A percentile compares a stretch with the other conserved stretches of the same genome.
These are phyloP conservation scores for Eidolon helvum DNA, from an alignment of 2,113 vertebrate species.

Conservation along the genomic window DNA sequence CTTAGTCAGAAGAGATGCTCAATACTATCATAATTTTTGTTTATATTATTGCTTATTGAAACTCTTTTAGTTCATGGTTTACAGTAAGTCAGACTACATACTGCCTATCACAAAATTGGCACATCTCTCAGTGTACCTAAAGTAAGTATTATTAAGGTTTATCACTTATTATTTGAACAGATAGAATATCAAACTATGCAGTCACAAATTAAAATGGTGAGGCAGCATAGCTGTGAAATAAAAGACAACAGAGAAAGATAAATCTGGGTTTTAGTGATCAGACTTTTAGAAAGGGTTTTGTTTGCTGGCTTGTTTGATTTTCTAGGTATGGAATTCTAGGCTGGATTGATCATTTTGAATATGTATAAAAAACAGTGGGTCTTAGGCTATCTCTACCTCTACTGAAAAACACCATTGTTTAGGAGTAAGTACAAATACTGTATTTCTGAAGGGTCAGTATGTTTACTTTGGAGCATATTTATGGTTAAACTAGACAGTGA, in stretches of 20 bases:
- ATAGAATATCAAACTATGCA: background rate
- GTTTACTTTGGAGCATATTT: background rate
- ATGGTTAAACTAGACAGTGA: background rate
- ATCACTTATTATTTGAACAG: background rate
- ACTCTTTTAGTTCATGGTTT: background rate
- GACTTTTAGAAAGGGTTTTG: background rate
- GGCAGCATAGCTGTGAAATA: background rate
- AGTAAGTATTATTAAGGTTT: background rate
- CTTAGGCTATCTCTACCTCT: background rate
- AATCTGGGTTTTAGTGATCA: background rate
- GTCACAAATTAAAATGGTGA: conserved; percentile 12
- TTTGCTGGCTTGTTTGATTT: background rate
- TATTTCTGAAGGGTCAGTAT: background rate
- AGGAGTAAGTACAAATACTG: background rate
- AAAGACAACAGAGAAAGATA: background rate
- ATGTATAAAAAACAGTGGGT: background rate
- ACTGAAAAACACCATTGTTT: background rate
- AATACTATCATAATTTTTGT: background rate
- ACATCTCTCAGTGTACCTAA: background rate
- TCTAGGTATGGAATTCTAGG: background rate
- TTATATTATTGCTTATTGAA: conserved; percentile 25
- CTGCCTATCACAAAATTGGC: background rate
- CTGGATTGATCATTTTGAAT: background rate
- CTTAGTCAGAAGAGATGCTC: conserved; percentile 4
- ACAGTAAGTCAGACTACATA: background rate